Percentiles rank a stretch among this genome's conserved stretches.
Conservation (phyloP, 64 coral and sea anemone genomes). For the Porites australiensis region DNA sequence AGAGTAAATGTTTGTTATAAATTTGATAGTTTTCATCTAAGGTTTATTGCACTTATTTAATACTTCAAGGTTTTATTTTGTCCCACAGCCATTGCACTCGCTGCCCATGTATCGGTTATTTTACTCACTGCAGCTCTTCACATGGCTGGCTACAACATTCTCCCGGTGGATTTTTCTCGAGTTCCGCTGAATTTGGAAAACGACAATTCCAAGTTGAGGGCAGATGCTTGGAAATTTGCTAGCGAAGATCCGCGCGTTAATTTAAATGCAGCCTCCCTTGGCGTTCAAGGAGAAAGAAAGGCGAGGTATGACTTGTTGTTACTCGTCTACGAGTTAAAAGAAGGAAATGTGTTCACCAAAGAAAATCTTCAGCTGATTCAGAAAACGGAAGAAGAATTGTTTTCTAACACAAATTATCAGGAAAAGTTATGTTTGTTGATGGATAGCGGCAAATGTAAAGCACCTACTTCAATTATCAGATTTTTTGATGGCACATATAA, state of each 20-base stretch:
- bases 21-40: no score
- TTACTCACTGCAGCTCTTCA: constrained; percentile 28
- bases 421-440: constrained; percentile 35
- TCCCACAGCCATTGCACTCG: constrained; percentile 10
- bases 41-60: neutral
- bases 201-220: constrained; percentile 30
- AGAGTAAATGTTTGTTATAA: neutral
- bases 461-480: constrained; percentile 62
- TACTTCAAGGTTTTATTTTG: neutral
- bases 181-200: constrained; percentile 53
- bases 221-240: constrained; percentile 61
- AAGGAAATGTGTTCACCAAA: constrained; percentile 52
- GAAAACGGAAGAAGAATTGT: constrained; percentile 26
- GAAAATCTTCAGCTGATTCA: constrained; percentile 52
- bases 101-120: constrained; percentile 26
- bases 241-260: constrained; percentile 16
- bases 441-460: neutral
- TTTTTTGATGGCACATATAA: constrained; percentile 77
- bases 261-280: neutral
- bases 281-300: constrained; percentile 22
- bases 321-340: constrained; percentile 59
- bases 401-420: constrained; percentile 49
- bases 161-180: constrained; percentile 45
- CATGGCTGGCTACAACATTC: constrained; percentile 40
- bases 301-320: constrained; percentile 14